Evolutionary conservation across 1,140 invertebrate species (phyloP), one percentile per base, ranked within the genome.

Genomic region (Lucilia sericata): DNA sequence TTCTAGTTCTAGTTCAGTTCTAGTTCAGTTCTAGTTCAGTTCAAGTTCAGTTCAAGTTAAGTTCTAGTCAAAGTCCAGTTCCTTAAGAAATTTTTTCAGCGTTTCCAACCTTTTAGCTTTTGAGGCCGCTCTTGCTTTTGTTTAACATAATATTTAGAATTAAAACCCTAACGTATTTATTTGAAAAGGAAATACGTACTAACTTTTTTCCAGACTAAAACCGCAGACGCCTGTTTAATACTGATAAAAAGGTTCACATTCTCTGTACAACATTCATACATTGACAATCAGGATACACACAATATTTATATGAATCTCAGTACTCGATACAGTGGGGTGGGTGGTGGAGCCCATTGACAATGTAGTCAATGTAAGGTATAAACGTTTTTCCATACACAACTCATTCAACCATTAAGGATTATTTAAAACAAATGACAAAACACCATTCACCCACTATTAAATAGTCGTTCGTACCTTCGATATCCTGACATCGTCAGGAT

Each of bases 301-400:
- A 42, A 42, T 42, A 42, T 42, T 5, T 5, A 55, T n/a, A 55
- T 55, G 12, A 55, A 55, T 55, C 9, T 14, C 49, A 49, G 17
- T 55, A 1, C 14, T 55, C 0, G 12, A 55, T 55, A 14, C 10
- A n/a, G 12, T 55, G 12, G 3, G 13, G 7, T 55, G 12, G 4
- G 51, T 55, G 12, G 2, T 42, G 42, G 42, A 30, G 25, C 13
- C 5, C 51, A n/a, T 14, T 55, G 51, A 55, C 51, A 55, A 78
- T 47, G 17, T 9, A 47, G 17, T 78, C 34, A 78, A 78, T 78
- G 75, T 47, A 17, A 47, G 42, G 47, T 75, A 34, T 75, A 78
- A 78, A 78, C 36, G 75, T 78, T 78, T 78, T 47, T 78, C 75
- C 47, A 78, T 78, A 78, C 30, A 75, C 65, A 70, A 70, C 65